A percentile compares a stretch with the other conserved stretches of the same genome.
Conservation (phyloP, 2,113 vertebrate species). For the Actenoides hombroni region DNA sequence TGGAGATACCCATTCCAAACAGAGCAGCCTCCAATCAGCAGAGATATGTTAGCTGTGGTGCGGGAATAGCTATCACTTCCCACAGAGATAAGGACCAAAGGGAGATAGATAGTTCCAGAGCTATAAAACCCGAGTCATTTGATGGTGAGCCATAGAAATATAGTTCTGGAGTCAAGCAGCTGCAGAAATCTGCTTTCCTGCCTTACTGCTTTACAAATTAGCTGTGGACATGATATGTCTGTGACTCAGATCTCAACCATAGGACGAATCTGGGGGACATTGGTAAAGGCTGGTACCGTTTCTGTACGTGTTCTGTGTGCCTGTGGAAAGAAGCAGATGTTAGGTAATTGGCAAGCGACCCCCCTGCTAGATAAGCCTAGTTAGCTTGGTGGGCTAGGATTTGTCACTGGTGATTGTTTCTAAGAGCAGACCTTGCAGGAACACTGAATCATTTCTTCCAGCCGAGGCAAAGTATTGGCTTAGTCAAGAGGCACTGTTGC, state of each 20-base stretch:
- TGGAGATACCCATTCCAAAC: not conserved
- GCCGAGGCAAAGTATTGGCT: not conserved
- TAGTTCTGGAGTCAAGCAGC: not conserved
- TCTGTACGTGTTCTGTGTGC: not conserved
- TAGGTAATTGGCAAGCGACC: not conserved
- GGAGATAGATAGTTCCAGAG: not conserved
- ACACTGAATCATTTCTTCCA: not conserved
- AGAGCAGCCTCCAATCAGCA: not conserved
- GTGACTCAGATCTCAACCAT: not conserved
- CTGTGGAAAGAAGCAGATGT: not conserved
- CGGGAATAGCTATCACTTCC: not conserved
- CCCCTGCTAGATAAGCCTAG: not conserved
- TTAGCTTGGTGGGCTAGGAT: not conserved
- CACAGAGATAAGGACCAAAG: slow-evolving; percentile 2
- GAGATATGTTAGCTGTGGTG: not conserved
- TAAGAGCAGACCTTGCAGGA: not conserved
- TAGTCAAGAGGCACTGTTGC: not conserved
- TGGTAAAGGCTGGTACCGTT: not conserved
- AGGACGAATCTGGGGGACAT: not conserved
- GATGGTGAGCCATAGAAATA: not conserved
- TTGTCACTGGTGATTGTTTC: not conserved
- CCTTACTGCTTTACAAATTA: not conserved
- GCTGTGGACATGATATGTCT: not conserved
- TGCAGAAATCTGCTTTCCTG: slow-evolving; percentile 19
- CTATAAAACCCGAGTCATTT: not conserved